Evolutionary conservation across 2,888 invertebrate genomes (phyloP), one percentile per base, ranked within the genome.

Genomic region (Brassicogethes aeneus): DNA sequence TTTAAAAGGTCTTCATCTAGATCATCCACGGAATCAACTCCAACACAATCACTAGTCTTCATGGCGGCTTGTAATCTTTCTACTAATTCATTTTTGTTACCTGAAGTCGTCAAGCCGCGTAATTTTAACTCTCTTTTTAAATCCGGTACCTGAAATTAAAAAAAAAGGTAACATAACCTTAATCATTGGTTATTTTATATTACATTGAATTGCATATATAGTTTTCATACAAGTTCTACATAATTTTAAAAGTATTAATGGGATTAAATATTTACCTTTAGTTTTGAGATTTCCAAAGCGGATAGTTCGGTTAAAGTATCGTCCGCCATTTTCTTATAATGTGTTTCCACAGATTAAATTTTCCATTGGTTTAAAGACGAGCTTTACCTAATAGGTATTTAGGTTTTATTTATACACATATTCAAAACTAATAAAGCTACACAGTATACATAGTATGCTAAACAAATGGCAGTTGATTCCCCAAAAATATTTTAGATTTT

Each of bases 61-160:
- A 62, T 67, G 54, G 72, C 77, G 53, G 76, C 62, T 59, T 85
- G 83, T 36, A 92, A 73, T 52, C 91, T 75, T 50, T 86, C 81
- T 32, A 85, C 72, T 39, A 92, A 71, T 58, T 91, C 90, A 33
- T 73, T 81, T 73, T 91, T 92, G 62, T 89, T 88, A 3, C 92
- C 92, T 36, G 77, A 69, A 5, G 78, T 73, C 10, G 80, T 69
- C 15, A 91, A 70, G 15, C 86, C 87, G 58, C 88, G 78, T 46
- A 79, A 69, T 66, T 90, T 91, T 40, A 92, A 66, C 64, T 89
- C 88, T 55, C 80, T 80, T 57, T 85, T 86, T 53, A 92, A 70
- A 65, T 92, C 91, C 10, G 87, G 82, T 23, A 92, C 90, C 81
- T 91, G 68, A 37, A 44, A 14, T 16, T 36, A 30, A 43, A 31